These are phyloP conservation scores for Acanthiza pusilla DNA, from an alignment of 2,797 vertebrate genomes.

Conservation along the genomic window DNA sequence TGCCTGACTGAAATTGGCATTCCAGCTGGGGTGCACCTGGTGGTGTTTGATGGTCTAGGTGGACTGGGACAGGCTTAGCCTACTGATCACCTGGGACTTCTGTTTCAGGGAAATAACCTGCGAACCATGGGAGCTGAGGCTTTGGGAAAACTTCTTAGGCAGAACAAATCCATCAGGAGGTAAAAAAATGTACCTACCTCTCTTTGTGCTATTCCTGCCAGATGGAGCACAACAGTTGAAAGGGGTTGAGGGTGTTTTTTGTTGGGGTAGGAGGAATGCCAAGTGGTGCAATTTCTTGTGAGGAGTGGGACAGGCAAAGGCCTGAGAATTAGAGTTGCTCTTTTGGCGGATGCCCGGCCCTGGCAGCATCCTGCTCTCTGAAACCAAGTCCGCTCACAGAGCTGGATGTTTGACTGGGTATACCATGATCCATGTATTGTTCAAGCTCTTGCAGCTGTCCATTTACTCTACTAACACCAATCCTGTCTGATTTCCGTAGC, in stretches of 20 bases:
- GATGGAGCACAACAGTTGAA: not conserved
- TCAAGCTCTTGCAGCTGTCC: not conserved
- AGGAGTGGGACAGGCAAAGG: not conserved
- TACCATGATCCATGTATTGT: fast-evolving
- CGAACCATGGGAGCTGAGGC: conserved; percentile 81
- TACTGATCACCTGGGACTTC: not conserved
- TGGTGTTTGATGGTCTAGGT: not conserved
- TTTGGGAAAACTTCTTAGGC: conserved; percentile 84
- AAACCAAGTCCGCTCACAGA: fast-evolving
- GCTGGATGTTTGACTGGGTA: not conserved
- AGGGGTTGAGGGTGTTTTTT: not conserved
- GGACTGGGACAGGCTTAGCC: not conserved
- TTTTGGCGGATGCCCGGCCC: not conserved
- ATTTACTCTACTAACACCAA: not conserved
- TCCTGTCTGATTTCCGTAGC: conserved; percentile 63
- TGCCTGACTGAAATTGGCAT: fast-evolving
- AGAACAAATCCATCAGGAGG: conserved; percentile 87
- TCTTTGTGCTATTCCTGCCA: not conserved
- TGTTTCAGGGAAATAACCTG: conserved; percentile 90
- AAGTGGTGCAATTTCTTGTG: not conserved
- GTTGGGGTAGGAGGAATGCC: not conserved
- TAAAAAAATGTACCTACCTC: conserved; percentile 41
- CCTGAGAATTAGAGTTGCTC: not conserved
- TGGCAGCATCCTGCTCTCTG: not conserved
- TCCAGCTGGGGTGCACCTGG: not conserved